Conservation (phyloP, 2,888 invertebrate species). For the Drosophila paranaensis region DNA sequence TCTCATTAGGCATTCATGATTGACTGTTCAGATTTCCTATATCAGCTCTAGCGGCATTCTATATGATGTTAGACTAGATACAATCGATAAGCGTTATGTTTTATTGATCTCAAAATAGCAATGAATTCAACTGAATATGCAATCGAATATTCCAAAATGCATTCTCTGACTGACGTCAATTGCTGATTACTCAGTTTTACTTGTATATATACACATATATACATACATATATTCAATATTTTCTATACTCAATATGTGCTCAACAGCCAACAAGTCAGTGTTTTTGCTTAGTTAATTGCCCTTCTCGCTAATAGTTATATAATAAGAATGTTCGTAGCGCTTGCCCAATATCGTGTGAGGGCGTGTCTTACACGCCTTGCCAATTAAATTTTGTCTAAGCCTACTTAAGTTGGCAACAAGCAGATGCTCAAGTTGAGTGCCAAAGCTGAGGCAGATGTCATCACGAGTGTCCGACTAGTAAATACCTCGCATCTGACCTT, state of each 20-base stretch:
- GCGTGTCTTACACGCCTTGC: constrained; percentile 12
- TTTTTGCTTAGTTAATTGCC: not conserved
- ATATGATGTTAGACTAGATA: not conserved
- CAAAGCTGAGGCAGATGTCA: not conserved
- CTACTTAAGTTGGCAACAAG: constrained; percentile 6
- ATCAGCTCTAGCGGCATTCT: not conserved
- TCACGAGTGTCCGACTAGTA: not conserved
- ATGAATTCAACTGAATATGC: constrained; percentile 5
- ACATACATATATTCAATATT: too few relatives aligned
- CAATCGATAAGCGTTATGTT: not conserved
- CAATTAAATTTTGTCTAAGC: constrained; percentile 12
- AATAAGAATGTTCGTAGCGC: constrained; percentile 1
- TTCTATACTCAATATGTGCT: not conserved
- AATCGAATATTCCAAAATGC: constrained; percentile 8
- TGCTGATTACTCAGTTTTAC: constrained; percentile 22
- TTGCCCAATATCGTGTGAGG: constrained; percentile 9
- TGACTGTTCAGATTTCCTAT: constrained; percentile 15
- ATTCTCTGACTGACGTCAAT: constrained; percentile 51
- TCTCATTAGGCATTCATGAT: constrained; percentile 9
- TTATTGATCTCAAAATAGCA: not conserved
- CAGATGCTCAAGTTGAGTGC: not conserved
- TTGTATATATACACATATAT: not conserved
- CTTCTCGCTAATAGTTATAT: not conserved
- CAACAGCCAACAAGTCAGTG: not conserved
- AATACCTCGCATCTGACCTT: not conserved